These are phyloP conservation scores for Calosoma granatense DNA, from an alignment of 1,140 invertebrate species.

Conservation along the genomic window DNA sequence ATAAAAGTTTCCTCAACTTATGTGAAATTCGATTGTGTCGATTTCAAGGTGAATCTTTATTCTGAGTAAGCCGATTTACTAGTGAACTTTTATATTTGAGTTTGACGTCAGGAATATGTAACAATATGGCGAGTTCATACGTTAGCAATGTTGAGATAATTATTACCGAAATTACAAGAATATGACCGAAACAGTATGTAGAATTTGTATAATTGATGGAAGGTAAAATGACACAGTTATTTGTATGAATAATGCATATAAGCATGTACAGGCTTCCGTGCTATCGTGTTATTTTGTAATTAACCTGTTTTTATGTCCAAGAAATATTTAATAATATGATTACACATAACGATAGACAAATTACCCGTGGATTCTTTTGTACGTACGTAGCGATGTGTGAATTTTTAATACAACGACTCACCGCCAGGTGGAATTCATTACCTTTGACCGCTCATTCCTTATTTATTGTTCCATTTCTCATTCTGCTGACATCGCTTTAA, in stretches of 20 bases:
- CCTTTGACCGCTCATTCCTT: not conserved
- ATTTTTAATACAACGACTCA: not conserved
- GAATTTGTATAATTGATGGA: no score
- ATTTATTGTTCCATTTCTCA: not conserved
- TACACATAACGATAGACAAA: not conserved
- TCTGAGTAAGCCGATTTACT: no score
- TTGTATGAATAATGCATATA: not conserved
- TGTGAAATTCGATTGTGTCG: no score
- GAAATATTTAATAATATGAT: slow-evolving; percentile 7
- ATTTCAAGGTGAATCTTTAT: no score
- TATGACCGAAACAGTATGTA: no score
- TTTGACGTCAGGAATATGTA: no score
- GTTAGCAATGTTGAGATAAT: no score
- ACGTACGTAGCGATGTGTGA: not conserved
- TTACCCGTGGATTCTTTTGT: not conserved
- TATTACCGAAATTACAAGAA: no score
- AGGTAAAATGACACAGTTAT: not conserved
- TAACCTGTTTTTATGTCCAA: not conserved
- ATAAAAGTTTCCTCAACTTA: no score
- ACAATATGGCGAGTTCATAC: no score
- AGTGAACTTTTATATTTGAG: no score
- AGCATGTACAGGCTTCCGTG: not conserved
- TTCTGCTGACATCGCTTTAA: not conserved
- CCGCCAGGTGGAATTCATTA: slow-evolving; percentile 1
- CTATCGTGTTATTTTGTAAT: slow-evolving; percentile 1